Conservation (phyloP, 1,140 invertebrate species). For the Lepidotrigona ventralis region DNA sequence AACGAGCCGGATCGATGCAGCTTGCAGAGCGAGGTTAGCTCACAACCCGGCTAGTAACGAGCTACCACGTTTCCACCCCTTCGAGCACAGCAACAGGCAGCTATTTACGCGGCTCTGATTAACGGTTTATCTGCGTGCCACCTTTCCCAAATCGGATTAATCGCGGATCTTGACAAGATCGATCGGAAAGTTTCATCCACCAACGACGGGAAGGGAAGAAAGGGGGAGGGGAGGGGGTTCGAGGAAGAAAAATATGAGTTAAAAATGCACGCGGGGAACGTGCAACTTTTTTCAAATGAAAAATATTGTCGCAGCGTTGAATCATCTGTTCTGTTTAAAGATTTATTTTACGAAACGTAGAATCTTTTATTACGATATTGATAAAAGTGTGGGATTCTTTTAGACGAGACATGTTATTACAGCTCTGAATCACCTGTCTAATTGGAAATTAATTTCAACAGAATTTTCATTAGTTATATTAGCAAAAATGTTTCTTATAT, state of each 20-base stretch:
- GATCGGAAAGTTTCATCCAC: neutral
- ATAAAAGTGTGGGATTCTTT: too few relatives aligned
- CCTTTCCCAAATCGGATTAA: neutral
- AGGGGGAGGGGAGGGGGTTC: too few relatives aligned
- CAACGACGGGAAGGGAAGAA: too few relatives aligned
- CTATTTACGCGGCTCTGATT: slow-evolving; percentile 54
- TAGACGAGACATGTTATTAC: too few relatives aligned
- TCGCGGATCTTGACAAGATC: neutral
- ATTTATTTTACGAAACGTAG: too few relatives aligned
- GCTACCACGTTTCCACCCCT: slow-evolving; percentile 53
- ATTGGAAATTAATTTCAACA: neutral
- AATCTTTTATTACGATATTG: too few relatives aligned
- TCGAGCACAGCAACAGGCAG: slow-evolving; percentile 71
- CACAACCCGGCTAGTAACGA: slow-evolving; percentile 67
- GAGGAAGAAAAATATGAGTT: too few relatives aligned
- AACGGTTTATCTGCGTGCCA: slow-evolving; percentile 37
- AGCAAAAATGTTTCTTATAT: neutral
- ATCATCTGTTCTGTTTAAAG: too few relatives aligned
- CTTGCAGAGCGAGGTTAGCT: slow-evolving; percentile 66
- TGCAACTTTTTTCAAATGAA: too few relatives aligned
- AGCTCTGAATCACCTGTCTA: neutral
- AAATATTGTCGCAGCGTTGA: too few relatives aligned
- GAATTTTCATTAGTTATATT: neutral
- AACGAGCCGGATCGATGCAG: slow-evolving; percentile 72
- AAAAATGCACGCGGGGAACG: too few relatives aligned